Percentiles rank a stretch among this genome's conserved stretches.
These are phyloP conservation scores for Hermetia illucens DNA, from an alignment of 1,140 invertebrate species.

Conservation along the genomic window DNA sequence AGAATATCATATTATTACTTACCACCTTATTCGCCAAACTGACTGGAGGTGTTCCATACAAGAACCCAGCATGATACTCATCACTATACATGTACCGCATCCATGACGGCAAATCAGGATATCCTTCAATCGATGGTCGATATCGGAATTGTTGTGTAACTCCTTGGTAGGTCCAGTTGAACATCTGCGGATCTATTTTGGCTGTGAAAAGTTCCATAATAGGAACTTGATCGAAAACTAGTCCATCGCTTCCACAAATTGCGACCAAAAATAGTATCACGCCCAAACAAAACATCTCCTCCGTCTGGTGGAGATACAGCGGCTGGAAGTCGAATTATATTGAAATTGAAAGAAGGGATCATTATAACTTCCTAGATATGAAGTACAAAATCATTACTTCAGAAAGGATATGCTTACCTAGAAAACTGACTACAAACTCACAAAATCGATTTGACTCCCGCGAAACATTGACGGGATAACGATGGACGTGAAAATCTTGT, in stretches of 20 bases:
- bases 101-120: constrained; percentile 70
- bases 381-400: too few relatives aligned
- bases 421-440: neutral
- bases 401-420: too few relatives aligned
- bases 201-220: constrained; percentile 50
- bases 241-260: neutral
- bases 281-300: too few relatives aligned
- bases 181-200: constrained; percentile 43
- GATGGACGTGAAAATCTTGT: too few relatives aligned
- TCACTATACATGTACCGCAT: constrained; percentile 66
- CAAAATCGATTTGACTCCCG: neutral
- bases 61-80: constrained; percentile 52
- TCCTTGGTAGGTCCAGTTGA: constrained; percentile 53
- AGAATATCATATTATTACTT: constrained; percentile 6
- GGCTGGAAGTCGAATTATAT: too few relatives aligned
- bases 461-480: too few relatives aligned
- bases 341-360: too few relatives aligned
- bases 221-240: constrained; percentile 26
- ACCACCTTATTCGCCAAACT: constrained; percentile 38
- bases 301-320: too few relatives aligned
- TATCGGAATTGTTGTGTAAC: constrained; percentile 29
- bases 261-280: neutral
- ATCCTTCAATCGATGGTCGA: constrained; percentile 18
- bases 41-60: constrained; percentile 64
- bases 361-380: too few relatives aligned